These are phyloP conservation scores for Hypocryptadius cinnamomeus DNA, from an alignment of 2,113 vertebrate species.

Conservation along the genomic window DNA sequence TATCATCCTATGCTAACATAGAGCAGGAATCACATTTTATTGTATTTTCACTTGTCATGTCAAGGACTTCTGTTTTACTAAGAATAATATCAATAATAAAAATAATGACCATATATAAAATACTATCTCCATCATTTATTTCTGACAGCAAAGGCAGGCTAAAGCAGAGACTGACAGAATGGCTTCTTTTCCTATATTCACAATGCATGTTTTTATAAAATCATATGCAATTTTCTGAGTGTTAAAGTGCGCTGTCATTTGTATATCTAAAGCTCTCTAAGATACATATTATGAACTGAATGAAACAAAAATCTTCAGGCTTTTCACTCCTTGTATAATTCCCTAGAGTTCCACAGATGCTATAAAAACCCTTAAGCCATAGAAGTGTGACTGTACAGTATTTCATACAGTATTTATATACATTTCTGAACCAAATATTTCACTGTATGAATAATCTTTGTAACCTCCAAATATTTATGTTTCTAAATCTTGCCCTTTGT, in stretches of 20 bases:
- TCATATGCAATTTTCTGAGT: not conserved
- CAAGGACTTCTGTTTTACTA: not conserved
- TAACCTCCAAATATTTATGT: conserved; percentile 15
- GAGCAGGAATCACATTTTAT: not conserved
- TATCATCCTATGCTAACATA: not conserved
- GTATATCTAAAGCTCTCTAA: not conserved
- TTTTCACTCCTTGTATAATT: not conserved
- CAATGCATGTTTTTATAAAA: not conserved
- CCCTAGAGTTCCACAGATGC: not conserved
- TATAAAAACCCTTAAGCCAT: conserved; percentile 19
- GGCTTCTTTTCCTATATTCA: not conserved
- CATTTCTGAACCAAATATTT: not conserved
- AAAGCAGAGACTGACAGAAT: not conserved
- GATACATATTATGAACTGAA: not conserved
- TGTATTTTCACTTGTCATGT: not conserved
- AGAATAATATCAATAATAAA: not conserved
- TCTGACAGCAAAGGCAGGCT: not conserved
- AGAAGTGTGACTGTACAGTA: not conserved
- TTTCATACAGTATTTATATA: conserved; percentile 7
- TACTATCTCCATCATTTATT: not conserved
- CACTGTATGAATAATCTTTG: not conserved
- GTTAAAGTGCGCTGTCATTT: not conserved
- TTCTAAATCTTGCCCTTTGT: conserved; percentile 31
- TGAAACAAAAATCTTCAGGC: conserved; percentile 3
- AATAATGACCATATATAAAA: not conserved